These are phyloP conservation scores for Danionella dracula DNA, from an alignment of 2,797 vertebrate genomes.

Conservation along the genomic window DNA sequence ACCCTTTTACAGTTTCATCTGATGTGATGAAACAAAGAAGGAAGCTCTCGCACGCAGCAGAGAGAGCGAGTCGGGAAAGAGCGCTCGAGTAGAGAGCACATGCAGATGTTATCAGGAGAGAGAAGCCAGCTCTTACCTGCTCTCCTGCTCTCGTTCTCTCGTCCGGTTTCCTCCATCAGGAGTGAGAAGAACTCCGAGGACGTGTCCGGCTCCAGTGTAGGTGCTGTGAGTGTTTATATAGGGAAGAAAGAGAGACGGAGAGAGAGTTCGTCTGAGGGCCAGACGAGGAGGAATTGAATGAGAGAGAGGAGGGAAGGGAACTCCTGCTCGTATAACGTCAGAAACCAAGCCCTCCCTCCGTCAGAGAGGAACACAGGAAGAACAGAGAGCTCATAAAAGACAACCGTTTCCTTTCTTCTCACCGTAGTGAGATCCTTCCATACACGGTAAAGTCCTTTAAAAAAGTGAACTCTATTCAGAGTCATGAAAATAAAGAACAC, in stretches of 20 bases:
- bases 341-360: constrained; percentile 51
- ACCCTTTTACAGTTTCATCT: too few relatives aligned
- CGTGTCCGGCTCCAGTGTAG: constrained; percentile 26
- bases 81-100: neutral
- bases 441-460: too few relatives aligned
- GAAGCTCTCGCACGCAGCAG: too few relatives aligned
- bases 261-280: constrained; percentile 38
- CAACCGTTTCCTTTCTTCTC: constrained; percentile 48
- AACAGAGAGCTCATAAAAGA: constrained; percentile 74
- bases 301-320: constrained; percentile 68
- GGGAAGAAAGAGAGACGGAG: constrained; percentile 25
- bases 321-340: constrained; percentile 77
- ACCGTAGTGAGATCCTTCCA: too few relatives aligned
- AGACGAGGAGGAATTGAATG: constrained; percentile 56
- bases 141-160: constrained; percentile 28
- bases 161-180: constrained; percentile 4
- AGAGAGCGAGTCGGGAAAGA: too few relatives aligned
- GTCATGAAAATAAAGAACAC: too few relatives aligned
- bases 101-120: constrained; percentile 8
- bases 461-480: too few relatives aligned
- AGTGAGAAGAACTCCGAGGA: constrained; percentile 29
- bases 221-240: constrained; percentile 32
- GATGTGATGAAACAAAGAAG: too few relatives aligned
- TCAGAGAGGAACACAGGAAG: constrained; percentile 62
- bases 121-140: constrained; percentile 46